Evolutionary conservation across 2,888 invertebrate genomes (phyloP), one percentile per base, ranked within the genome.

Genomic region (Drosophila borealis): DNA sequence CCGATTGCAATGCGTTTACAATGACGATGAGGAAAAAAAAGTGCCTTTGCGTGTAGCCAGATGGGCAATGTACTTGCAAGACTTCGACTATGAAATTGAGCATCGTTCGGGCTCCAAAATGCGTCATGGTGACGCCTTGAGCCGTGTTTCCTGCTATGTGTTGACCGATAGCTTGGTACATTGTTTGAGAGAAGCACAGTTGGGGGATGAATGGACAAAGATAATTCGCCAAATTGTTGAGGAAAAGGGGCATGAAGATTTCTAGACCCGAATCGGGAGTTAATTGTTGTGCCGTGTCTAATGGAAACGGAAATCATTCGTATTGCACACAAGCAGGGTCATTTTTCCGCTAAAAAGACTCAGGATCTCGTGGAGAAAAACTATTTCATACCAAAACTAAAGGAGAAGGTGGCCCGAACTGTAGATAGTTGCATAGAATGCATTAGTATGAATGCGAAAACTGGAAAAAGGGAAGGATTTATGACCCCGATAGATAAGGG

Each of bases 181-280:
- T 44, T 17, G 63, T 2, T 37, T 59, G 6, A 54, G 29, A 14
- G 50, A 54, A 45, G 54, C 54, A 13, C 60, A 60, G n/a, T 11
- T 60, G 13, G 4, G 4, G 17, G 68, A 63, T 17, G 57, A 59
- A 6, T 63, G 63, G 53, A 49, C 25, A 13, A 57, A 44, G 13
- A 50, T 37, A 2, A 19, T 55, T 4, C 17, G 49, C 2, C 11
- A 25, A 1, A 10, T 45, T 3, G 54, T 60, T 11, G 60, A 66
- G 14, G 33, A 25, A 1, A 10, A 51, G 11, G n/a, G n/a, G 1
- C 44, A 53, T 48, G 56, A 53, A 19, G 62, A 62, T 36, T 68
- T 56, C 11, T 62, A 17, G 37, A 67, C 8, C 62, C 56, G 10
- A 34, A 34, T 34, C 10, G 10, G 3, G 34, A 34, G 33, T 10